Evolutionary conservation across 2,888 invertebrate species (phyloP).

Genomic region (Limnephilus lunatus): DNA sequence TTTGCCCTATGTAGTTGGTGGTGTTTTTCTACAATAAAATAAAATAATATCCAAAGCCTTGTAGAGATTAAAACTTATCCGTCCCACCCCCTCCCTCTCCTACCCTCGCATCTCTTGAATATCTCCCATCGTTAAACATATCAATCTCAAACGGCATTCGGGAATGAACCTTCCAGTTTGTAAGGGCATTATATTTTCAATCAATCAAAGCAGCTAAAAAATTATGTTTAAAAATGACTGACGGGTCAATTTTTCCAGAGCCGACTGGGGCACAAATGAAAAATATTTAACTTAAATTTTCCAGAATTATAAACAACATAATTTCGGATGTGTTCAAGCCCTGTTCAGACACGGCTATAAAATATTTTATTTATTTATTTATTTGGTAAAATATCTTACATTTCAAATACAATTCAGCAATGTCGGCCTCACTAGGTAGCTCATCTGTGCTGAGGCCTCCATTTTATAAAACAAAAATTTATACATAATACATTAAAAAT

Average conservation of each 20-base stretch:
- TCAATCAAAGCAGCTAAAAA: constrained; percentile 48
- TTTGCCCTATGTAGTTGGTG: background rate
- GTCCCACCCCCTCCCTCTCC: background rate
- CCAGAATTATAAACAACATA: no score
- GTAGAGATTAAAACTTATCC: background rate
- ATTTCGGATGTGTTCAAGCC: no score
- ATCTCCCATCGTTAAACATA: constrained; percentile 32
- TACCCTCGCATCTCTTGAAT: background rate
- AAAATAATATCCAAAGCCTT: background rate
- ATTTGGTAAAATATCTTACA: no score
- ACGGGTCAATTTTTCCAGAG: constrained; percentile 24
- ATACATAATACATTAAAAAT: no score
- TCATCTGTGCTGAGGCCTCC: no score
- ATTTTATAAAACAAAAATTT: no score
- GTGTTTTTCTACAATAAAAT: background rate
- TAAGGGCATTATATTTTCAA: constrained; percentile 40
- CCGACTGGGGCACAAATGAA: background rate
- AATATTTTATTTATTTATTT: no score
- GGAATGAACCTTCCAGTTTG: background rate
- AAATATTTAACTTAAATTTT: background rate
- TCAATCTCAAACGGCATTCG: constrained; percentile 30
- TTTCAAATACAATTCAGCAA: no score
- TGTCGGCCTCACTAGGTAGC: no score
- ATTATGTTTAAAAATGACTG: constrained; percentile 33
- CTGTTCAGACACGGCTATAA: no score